Evolutionary conservation across 2,797 vertebrate species (phyloP).

Genomic region (Mormyrus proboscirostris): DNA sequence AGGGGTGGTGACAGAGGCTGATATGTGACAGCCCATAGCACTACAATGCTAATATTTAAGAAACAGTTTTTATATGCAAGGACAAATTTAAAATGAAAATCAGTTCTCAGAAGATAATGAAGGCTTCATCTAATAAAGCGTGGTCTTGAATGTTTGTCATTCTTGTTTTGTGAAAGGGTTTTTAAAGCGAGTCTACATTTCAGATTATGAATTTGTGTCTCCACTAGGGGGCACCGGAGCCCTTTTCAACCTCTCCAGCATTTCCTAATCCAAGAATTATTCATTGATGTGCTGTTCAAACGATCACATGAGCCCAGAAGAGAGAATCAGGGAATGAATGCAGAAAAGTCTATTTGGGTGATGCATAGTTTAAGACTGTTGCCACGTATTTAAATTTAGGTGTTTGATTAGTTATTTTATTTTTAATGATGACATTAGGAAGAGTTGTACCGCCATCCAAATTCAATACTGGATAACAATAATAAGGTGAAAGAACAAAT

Average conservation of each 20-base stretch:
- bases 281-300: slow-evolving; percentile 24
- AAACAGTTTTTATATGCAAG: not conserved
- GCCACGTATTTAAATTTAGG: slow-evolving; percentile 12
- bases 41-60: not conserved
- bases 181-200: slow-evolving; percentile 16
- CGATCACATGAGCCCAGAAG: slow-evolving; percentile 20
- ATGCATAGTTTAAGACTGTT: not conserved
- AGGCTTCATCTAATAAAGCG: not conserved
- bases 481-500: not conserved
- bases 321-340: slow-evolving; percentile 13
- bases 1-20: not conserved
- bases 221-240: slow-evolving; percentile 28
- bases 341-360: not conserved
- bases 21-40: not conserved
- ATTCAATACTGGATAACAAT: not conserved
- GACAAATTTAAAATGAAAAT: not conserved
- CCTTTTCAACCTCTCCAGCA: not conserved
- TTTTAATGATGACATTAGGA: not conserved
- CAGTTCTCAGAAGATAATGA: not conserved
- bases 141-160: slow-evolving; percentile 20
- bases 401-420: not conserved
- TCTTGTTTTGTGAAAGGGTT: slow-evolving; percentile 37
- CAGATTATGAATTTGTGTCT: slow-evolving; percentile 28
- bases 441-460: not conserved
- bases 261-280: slow-evolving; percentile 35